phyloP scores from a whole-genome alignment of 2,888 invertebrate species.

The Melanargia galathea region DNA sequence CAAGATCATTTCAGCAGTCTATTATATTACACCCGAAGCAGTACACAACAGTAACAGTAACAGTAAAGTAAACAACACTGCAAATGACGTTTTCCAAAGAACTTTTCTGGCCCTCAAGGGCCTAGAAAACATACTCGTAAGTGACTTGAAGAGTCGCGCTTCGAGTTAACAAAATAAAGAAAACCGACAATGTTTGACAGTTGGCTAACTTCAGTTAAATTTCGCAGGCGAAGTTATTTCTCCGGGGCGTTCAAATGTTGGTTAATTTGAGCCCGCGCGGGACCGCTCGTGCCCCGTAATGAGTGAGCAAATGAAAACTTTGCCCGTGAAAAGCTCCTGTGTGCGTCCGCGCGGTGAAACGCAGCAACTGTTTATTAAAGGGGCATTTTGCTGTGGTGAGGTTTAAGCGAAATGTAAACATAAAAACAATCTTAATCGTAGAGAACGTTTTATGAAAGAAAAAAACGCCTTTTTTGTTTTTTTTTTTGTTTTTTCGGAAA shows the following conservation, averaged over 20 bases:
- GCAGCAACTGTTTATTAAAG: slow-evolving; percentile 9
- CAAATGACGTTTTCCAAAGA: background rate
- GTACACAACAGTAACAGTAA: no score
- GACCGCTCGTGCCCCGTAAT: slow-evolving; percentile 30
- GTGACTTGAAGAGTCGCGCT: no score
- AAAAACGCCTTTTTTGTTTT: no score
- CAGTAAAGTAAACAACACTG: no score
- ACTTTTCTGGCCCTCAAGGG: background rate
- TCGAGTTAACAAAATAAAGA: background rate
- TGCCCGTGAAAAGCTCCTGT: slow-evolving; percentile 26
- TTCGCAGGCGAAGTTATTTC: slow-evolving; percentile 31
- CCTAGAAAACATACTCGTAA: background rate
- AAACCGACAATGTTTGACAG: slow-evolving; percentile 2
- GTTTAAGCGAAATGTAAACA: background rate
- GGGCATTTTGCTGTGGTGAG: background rate
- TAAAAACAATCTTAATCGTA: background rate
- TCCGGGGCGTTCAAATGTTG: slow-evolving; percentile 27
- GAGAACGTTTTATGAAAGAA: no score
- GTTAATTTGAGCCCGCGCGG: slow-evolving; percentile 33
- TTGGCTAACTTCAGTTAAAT: slow-evolving; percentile 15
- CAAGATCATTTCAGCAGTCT: no score
- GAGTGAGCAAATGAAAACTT: slow-evolving; percentile 36
- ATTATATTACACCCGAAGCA: no score
- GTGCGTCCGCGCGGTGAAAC: slow-evolving; percentile 6
- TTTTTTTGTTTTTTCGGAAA: no score